Evolutionary conservation across 2,797 vertebrate species (phyloP).

Genomic region (Aselliscus stoliczkanus): DNA sequence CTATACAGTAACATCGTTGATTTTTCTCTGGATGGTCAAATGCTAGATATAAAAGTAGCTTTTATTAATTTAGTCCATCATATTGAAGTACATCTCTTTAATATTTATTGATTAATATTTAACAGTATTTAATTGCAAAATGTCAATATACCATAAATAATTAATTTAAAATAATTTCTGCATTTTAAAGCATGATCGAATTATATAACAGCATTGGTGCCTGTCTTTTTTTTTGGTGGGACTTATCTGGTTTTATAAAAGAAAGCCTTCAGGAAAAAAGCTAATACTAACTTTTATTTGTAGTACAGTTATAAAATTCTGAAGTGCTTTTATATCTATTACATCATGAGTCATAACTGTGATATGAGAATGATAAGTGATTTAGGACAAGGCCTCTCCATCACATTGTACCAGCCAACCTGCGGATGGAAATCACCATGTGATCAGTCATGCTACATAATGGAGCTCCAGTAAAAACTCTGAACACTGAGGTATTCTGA

Average conservation of each 20-base stretch:
- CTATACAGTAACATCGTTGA: neutral
- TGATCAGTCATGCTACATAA: neutral
- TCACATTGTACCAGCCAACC: neutral
- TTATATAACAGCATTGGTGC: neutral
- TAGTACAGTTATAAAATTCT: neutral
- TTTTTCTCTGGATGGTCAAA: neutral
- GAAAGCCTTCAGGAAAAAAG: neutral
- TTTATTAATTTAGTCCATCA: neutral
- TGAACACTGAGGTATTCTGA: neutral
- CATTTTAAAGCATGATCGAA: neutral
- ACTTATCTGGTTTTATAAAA: neutral
- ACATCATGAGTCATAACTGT: neutral
- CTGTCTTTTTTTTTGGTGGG: neutral
- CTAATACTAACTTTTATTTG: neutral
- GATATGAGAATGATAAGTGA: neutral
- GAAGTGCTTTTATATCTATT: neutral
- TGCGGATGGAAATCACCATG: neutral
- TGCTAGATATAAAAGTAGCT: neutral
- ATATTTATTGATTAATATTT: neutral
- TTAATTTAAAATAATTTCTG: neutral
- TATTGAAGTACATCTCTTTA: neutral
- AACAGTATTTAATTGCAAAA: neutral
- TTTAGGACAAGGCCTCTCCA: neutral
- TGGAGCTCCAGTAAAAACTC: neutral
- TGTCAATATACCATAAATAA: neutral